Evolutionary conservation across 2,113 vertebrate genomes (phyloP).

Genomic region (Microcebus jonahi): DNA sequence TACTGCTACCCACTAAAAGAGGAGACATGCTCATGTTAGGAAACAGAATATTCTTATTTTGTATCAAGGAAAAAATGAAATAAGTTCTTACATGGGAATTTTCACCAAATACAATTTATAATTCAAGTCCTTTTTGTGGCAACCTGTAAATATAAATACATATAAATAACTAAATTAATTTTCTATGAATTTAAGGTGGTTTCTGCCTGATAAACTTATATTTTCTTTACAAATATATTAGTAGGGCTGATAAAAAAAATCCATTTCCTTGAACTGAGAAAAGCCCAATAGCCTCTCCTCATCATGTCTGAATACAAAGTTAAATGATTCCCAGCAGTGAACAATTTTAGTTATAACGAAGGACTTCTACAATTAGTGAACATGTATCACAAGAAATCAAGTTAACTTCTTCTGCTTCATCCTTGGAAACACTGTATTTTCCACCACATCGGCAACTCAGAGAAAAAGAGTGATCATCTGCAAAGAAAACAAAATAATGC

Average conservation of each 20-base stretch:
- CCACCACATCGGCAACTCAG: slow-evolving; percentile 88
- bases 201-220: background rate
- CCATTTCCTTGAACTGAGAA: slow-evolving; percentile 20
- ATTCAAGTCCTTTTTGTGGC: background rate
- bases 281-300: background rate
- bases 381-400: slow-evolving; percentile 87
- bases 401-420: slow-evolving; percentile 81
- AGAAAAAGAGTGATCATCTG: slow-evolving; percentile 84
- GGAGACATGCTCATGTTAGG: background rate
- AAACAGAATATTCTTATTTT: slow-evolving; percentile 29
- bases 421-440: slow-evolving; percentile 83
- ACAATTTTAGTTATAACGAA: slow-evolving; percentile 69
- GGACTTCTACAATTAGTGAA: slow-evolving; percentile 87
- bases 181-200: slow-evolving; percentile 25
- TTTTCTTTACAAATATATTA: slow-evolving; percentile 25
- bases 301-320: background rate
- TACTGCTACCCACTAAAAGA: background rate
- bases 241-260: background rate
- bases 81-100: background rate
- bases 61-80: slow-evolving; percentile 10
- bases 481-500: slow-evolving; percentile 58
- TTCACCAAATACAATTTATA: slow-evolving; percentile 7
- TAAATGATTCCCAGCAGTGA: background rate
- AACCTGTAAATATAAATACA: background rate
- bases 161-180: slow-evolving; percentile 26